These are phyloP conservation scores for Pipra filicauda DNA, from an alignment of 2,113 vertebrate genomes.

Conservation along the genomic window DNA sequence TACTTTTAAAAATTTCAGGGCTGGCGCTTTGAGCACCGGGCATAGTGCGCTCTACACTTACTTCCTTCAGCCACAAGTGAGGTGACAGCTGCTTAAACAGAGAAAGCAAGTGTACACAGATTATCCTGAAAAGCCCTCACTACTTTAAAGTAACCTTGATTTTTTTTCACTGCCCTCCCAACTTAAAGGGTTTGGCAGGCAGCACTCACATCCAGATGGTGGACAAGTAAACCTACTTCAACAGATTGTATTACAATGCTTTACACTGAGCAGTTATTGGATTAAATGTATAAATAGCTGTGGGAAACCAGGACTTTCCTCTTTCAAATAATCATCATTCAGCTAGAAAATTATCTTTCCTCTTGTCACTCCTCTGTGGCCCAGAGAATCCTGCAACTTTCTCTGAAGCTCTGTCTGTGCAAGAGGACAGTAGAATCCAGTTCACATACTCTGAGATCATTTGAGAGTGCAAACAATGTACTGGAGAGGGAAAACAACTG, in stretches of 20 bases:
- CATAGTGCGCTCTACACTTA: neutral
- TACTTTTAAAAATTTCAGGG: neutral
- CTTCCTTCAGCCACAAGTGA: neutral
- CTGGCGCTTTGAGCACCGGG: neutral
- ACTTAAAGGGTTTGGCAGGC: neutral
- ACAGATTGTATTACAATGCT: constrained; percentile 29
- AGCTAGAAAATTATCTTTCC: constrained; percentile 15
- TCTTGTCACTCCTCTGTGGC: neutral
- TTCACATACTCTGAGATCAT: neutral
- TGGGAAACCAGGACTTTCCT: neutral
- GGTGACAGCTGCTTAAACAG: accelerated
- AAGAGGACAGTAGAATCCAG: neutral
- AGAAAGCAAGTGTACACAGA: neutral
- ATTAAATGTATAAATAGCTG: constrained; percentile 36
- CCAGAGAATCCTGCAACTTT: neutral
- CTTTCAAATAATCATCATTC: neutral
- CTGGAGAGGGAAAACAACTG: neutral
- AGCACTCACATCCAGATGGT: constrained; percentile 28
- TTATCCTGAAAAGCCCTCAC: neutral
- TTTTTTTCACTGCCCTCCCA: neutral
- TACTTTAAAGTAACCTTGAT: constrained; percentile 17
- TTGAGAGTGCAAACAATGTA: neutral
- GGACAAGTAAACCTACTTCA: constrained; percentile 32
- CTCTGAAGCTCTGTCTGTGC: neutral
- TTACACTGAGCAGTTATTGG: constrained; percentile 23